phyloP scores from a whole-genome alignment of 2,113 vertebrate species.

The Burhinus oedicnemus region DNA sequence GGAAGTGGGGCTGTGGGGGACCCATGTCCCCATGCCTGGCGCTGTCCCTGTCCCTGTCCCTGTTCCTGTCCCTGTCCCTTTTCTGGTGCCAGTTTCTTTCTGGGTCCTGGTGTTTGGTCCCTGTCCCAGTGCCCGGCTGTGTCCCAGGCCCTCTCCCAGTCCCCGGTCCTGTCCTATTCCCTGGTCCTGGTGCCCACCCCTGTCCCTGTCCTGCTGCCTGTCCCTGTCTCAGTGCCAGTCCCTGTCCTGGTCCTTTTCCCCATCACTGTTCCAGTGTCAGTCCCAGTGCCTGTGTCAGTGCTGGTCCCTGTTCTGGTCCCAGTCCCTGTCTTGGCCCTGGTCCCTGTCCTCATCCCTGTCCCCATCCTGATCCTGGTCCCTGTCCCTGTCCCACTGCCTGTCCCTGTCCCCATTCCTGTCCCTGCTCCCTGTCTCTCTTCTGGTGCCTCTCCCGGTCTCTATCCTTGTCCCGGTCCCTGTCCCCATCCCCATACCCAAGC shows the following conservation, averaged over 20 bases:
- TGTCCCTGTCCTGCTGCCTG: not conserved
- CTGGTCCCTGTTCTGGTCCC: not conserved
- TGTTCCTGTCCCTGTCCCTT: not conserved
- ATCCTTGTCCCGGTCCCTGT: not conserved
- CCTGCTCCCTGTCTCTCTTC: not conserved
- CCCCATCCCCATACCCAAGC: no score
- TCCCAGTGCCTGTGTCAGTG: not conserved
- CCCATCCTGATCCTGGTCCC: not conserved
- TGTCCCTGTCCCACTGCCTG: not conserved
- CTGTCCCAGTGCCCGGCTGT: not conserved
- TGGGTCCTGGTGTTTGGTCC: not conserved
- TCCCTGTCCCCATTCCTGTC: not conserved
- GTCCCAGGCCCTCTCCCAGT: not conserved
- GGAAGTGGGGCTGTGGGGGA: not conserved
- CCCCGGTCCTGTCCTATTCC: not conserved
- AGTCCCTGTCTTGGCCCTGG: not conserved
- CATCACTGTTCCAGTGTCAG: not conserved
- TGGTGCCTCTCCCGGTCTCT: not conserved
- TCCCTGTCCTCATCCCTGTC: not conserved
- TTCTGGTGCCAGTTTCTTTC: not conserved
- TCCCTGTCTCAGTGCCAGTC: not conserved
- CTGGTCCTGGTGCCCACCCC: not conserved
- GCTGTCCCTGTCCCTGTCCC: not conserved
- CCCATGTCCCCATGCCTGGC: not conserved
- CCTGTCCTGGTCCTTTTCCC: no score